Percentiles rank a stretch among this genome's conserved stretches.
phyloP scores from a whole-genome alignment of 2,113 vertebrate species.

The Solea solea region DNA sequence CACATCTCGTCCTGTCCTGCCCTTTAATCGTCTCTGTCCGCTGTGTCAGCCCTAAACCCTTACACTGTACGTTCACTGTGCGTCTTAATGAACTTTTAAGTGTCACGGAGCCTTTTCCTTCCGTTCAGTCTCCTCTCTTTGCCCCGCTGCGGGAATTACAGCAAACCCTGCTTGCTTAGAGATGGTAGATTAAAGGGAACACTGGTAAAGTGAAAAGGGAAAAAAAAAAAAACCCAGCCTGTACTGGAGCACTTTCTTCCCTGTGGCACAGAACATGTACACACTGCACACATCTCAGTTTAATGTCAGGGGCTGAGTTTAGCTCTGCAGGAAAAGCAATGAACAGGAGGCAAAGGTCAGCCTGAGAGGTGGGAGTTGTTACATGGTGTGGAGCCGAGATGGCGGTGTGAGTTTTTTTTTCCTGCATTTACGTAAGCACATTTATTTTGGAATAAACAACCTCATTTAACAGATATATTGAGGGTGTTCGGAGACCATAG shows the following conservation, averaged over 20 bases:
- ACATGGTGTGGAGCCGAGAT: constrained; percentile 8
- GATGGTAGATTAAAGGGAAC: constrained; percentile 61
- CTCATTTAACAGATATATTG: background rate
- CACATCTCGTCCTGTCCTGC: constrained; percentile 13
- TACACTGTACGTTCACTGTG: constrained; percentile 11
- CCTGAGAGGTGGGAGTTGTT: constrained; percentile 30
- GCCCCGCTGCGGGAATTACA: constrained; percentile 16
- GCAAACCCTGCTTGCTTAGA: constrained; percentile 34
- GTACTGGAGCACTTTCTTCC: constrained; percentile 22
- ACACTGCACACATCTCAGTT: constrained; percentile 43
- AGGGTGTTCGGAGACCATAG: constrained; percentile 2
- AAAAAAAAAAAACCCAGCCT: constrained; percentile 7
- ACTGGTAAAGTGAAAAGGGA: background rate
- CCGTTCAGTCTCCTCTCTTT: background rate
- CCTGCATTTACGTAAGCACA: background rate
- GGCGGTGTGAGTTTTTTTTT: constrained; percentile 1
- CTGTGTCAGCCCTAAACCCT: constrained; percentile 7
- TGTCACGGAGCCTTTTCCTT: constrained; percentile 16
- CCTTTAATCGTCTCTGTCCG: background rate
- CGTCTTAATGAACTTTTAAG: constrained; percentile 16
- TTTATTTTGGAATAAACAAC: constrained; percentile 12
- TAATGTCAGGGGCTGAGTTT: constrained; percentile 45
- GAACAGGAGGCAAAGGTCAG: constrained; percentile 45
- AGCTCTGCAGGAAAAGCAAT: constrained; percentile 41
- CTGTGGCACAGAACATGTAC: constrained; percentile 46